Base-by-base conservation (phyloP, 92 coral and sea anemone genomes). In the Phenganax marumi region DNA sequence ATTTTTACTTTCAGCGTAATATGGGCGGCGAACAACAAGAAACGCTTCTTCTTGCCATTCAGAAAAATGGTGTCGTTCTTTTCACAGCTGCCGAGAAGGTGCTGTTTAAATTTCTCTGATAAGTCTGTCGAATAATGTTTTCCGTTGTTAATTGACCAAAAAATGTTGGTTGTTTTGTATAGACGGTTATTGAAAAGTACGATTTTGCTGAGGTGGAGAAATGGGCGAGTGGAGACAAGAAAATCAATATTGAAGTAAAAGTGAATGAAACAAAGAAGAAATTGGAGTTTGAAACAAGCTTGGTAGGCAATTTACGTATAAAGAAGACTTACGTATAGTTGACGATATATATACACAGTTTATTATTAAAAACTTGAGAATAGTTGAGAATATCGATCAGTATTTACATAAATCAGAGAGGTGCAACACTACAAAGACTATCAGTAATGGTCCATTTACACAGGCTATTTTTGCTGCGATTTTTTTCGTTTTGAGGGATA, bases 191-290 rank as follows among this genome's bases (percentile, higher is more conserved):
- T 61, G 83, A 78, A 78, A 78, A 62, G 73, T 78, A 78, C 52
- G 52, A 14, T 62, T 78, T 78, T 22, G 19, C n/a, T 43, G 58
- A 78, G 11, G 68, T 78, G 3, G 73, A 61, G 19, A 21, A 50
- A 52, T 78, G 83, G 83, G 16, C 83, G n/a, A 78, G 83, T 62
- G 83, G 83, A 0, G 83, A 62, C n/a, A 50, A 78, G 16, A 78
- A 22, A 48, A n/a, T 78, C 60, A 61, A 18, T 23, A 52, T 78
- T 46, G 73, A 78, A 0, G 52, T 63, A 23, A 63, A 78, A n/a
- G 68, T 68, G 26, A n/a, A 61, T 8, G 52, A 21, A 10, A 72
- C 22, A 8, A 47, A 46, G 13, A 78, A 78, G 49, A 39, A 60
- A 17, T 57, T 77, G 43, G 81, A 55, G 60, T 77, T 78, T 63